These are phyloP conservation scores for Pyrocoelia pectoralis DNA, from an alignment of 2,888 invertebrate species.

Conservation along the genomic window DNA sequence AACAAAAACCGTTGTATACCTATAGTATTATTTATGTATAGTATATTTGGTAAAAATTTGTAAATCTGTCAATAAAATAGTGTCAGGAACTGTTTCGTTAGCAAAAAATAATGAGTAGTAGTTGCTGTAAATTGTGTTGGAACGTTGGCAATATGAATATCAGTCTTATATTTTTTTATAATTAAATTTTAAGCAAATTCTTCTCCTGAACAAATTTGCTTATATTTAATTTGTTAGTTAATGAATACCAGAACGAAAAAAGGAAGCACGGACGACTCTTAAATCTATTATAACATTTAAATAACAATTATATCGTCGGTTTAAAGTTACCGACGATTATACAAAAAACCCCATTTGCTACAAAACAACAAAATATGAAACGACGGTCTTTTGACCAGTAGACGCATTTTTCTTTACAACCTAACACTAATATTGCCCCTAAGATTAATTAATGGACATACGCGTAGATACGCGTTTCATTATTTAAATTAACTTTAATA, in stretches of 20 bases:
- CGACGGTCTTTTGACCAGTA: constrained; percentile 40
- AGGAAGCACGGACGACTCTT: constrained; percentile 57
- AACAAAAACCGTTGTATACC: constrained; percentile 58
- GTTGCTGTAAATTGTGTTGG: constrained; percentile 52
- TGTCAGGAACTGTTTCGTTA: constrained; percentile 58
- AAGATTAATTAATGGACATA: constrained; percentile 37
- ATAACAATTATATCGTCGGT: constrained; percentile 40
- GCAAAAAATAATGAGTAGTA: constrained; percentile 46
- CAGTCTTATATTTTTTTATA: constrained; percentile 55
- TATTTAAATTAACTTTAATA: constrained; percentile 32
- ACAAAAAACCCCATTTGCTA: constrained; percentile 36
- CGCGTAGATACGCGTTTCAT: constrained; percentile 24
- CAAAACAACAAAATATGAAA: constrained; percentile 42
- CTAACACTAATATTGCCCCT: constrained; percentile 57
- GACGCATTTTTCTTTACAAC: constrained; percentile 36
- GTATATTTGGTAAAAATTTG: constrained; percentile 60
- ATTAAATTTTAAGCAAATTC: constrained; percentile 33
- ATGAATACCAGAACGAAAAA: constrained; percentile 50
- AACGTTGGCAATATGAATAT: constrained; percentile 60
- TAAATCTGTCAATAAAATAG: constrained; percentile 57
- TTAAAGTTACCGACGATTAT: constrained; percentile 24
- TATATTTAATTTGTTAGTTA: constrained; percentile 43
- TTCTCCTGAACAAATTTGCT: constrained; percentile 18
- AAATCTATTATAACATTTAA: constrained; percentile 45
- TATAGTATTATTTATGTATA: constrained; percentile 54